A percentile compares a stretch with the other conserved stretches of the same genome.
Conservation (phyloP, 1,140 invertebrate genomes). For the Drosophila fuyamai region DNA sequence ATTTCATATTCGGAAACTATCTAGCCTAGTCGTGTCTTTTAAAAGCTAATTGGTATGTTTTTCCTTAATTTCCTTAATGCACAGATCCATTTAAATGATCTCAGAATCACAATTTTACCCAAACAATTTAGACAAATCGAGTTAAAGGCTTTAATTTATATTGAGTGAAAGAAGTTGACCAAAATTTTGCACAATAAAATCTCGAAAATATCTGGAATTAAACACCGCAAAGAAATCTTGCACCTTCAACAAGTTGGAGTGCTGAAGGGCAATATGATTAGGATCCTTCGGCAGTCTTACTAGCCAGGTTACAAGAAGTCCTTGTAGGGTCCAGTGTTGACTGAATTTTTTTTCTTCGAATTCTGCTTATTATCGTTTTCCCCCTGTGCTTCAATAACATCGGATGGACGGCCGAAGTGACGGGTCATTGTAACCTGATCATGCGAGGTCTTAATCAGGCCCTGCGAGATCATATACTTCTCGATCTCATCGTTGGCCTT, state of each 20-base stretch:
- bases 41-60: no score
- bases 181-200: constrained; percentile 12
- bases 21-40: no score
- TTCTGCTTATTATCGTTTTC: background rate
- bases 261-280: background rate
- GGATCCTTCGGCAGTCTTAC: background rate
- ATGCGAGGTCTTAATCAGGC: constrained; percentile 27
- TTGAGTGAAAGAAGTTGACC: background rate
- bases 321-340: background rate
- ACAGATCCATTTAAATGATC: no score
- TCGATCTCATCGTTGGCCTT: constrained; percentile 29
- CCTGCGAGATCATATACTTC: constrained; percentile 32
- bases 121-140: no score
- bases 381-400: background rate
- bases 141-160: background rate
- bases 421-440: constrained; percentile 14
- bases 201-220: background rate
- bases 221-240: background rate
- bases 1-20: no score
- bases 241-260: constrained; percentile 3
- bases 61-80: no score
- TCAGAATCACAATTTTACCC: no score
- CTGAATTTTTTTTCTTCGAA: no score
- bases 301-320: background rate
- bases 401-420: background rate